Evolutionary conservation across 1,140 invertebrate species (phyloP), one percentile per base, ranked within the genome.

Genomic region (Scylla paramamosain): DNA sequence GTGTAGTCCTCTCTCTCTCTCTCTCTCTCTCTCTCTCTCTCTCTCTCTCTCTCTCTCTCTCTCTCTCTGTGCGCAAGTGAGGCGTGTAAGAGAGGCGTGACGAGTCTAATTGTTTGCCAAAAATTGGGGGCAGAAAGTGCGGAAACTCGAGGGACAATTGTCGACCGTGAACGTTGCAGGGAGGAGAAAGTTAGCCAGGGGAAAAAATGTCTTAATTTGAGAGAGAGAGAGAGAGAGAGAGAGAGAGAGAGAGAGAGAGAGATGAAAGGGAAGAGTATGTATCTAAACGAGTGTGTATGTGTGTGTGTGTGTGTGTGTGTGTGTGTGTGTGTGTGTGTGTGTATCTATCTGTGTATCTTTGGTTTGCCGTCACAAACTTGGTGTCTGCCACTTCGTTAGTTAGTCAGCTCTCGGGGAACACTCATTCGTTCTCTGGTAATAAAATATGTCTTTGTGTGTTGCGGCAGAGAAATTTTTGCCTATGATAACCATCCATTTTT

Each of bases 191-290:
- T 77, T 77, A 77, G 67, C 20, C 6, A 39, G 6, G 67, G 7
- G 67, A 20, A 77, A 77, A 77, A 77, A n/a, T 77, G 67, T 77
- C 20, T 77, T 77, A 77, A 77, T 77, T 77, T 77, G 67, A n/a
- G 20, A n/a, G 20, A 77, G 52, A 59, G 52, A 59, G 52, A 77
- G 67, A 77, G 67, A 77, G 67, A 77, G 67, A 77, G 67, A 77
- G 67, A 77, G 67, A 77, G 67, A 77, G 67, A 77, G 67, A 77
- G 67, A 77, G 67, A 77, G 67, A 77, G 67, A 77, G 67, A n/a
- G 67, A n/a, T 12, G 20, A 7, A 77, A 7, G 25, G n/a, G 20
- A 20, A n/a, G 67, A 77, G 67, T 20, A n/a, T 12, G 10, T 59
- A 20, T 59, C 52, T 59, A 59, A 59, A 59, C 10, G 67, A n/a